Evolutionary conservation across 2,888 invertebrate genomes (phyloP), one percentile per base, ranked within the genome.

Genomic region (Chrysolina haemoptera): DNA sequence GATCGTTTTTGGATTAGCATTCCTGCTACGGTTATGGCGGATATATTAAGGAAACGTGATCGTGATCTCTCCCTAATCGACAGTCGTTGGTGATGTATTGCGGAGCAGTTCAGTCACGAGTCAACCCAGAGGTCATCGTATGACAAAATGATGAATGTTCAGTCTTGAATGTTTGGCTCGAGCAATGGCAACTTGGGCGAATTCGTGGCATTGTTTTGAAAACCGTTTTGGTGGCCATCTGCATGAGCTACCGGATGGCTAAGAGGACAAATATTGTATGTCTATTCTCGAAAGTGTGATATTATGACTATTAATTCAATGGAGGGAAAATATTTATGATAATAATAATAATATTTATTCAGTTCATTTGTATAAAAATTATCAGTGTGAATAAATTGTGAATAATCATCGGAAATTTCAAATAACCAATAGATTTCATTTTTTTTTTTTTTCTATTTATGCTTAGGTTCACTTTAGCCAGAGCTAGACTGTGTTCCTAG

Each of bases 21-120:
- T 78, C 59, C 41, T 78, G 80, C 76, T 78, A 79, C 76, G 77
- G 80, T 74, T 71, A 80, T 79, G 73, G 73, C 68, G 74, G 75
- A 78, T 78, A 79, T 81, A 82, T 80, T 77, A 76, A 70, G 71
- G 69, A 76, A 82, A 80, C 82, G 82, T 81, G 82, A 82, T 83
- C 82, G 79, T 82, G 81, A 82, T 82, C 82, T 81, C 79, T 82
- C 80, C 78, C 75, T 83, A 83, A 82, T 83, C 81, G 81, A 79
- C 82, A 81, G 79, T 82, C 80, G 80, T 71, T 75, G 76, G 79
- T 81, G 82, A 80, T 78, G 76, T 80, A 82, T 79, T 79, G 76
- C 77, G 78, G 81, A 79, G 74, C 78, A 80, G 76, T 76, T 76
- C 73, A 76, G 78, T 82, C 82, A 83, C 83, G 83, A 82, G 72